Base-by-base conservation (phyloP, 2,113 vertebrate species). In the Triplophysa dalaica region DNA sequence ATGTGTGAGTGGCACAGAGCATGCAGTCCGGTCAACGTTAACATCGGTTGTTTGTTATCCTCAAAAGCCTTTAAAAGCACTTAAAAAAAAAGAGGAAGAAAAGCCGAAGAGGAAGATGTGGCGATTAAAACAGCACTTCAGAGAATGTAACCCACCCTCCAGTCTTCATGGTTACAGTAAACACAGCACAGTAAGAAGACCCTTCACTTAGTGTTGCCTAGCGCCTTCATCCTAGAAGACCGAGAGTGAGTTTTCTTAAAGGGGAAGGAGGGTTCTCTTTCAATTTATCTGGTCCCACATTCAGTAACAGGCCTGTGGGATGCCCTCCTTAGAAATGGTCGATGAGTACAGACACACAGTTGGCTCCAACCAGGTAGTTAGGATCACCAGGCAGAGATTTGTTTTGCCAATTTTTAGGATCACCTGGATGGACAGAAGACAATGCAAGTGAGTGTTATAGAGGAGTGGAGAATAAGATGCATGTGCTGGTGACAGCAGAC, bases 331-430 rank as follows among this genome's bases (percentile, higher is more conserved):
- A 99, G 90, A 99, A 99, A 93, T 99, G 97, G 93, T 99, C 98
- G 85, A 99, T 99, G 89, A 99, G 94, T 89, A 99, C 98, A 73
- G 98, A 99, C 60, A 99, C 98, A 89, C 98, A 99, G 93, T 99
- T 99, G 92, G 97, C 95, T 88, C 97, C 98, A 86, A 98, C 96
- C 91, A 98, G 92, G 87, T 98, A 99, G 94, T 99, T 98, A 82
- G 97, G 96, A 91, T 99, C 98, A 74, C 98, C 96, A 0, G 96
- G 96, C 91, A 99, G 94, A 89, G 96, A 96, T 92, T 99, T 98
- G 93, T 99, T 99, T 92, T 99, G 97, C 98, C 97, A 99, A 89
- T 93, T 98, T 93, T 98, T 99, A 79, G 98, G 97, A 87, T 99
- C 97, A 95, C 96, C 98, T 99, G 92, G 70, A 86, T 86, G 85